Base-by-base conservation (phyloP, 2,888 invertebrate species). In the Drepana falcataria region DNA sequence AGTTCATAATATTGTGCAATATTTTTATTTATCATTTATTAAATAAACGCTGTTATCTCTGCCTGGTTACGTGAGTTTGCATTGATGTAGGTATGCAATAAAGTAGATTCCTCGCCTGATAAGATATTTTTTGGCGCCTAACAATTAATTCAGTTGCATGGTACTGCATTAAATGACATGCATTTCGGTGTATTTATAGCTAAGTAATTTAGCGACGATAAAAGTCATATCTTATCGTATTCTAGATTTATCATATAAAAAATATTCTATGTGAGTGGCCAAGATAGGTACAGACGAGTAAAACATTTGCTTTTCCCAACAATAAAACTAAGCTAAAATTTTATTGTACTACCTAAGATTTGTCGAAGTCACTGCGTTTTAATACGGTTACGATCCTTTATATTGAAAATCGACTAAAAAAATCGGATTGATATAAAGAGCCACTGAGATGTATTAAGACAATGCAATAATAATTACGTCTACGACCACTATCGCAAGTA, bases 41-140 rank as follows among this genome's bases (percentile, higher is more conserved):
- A 75, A 71, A 75, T 66, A 72, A 57, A 63, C 52, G 52, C 59
- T 62, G 54, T 73, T 77, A 80, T 77, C 77, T 60, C 58, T 64
- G 57, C 66, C 68, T 68, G 71, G 74, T 71, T 79, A 81, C 79
- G 74, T 70, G 65, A 65, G 63, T 57, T 64, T 57, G 72, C 68
- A 70, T 68, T 74, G 74, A 75, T 73, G 77, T 71, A 58, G 61
- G 63, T 65, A 69, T 69, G 70, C 63, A 69, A 70, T 78, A 79
- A 78, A 80, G 81, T 77, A 83, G 80, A 83, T 84, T 78, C 75
- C 78, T 78, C 70, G 64, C 62, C 64, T 70, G 81, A 81, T 83
- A 82, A 83, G 79, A 80, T 81, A 74, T 77, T 61, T 71, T 79
- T 81, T 77, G 83, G 81, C 83, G 83, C 81, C 81, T 68, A 60